Percentiles rank a stretch among this genome's conserved stretches.
These are phyloP conservation scores for Alauda arvensis DNA, from an alignment of 2,797 vertebrate species.

Conservation along the genomic window DNA sequence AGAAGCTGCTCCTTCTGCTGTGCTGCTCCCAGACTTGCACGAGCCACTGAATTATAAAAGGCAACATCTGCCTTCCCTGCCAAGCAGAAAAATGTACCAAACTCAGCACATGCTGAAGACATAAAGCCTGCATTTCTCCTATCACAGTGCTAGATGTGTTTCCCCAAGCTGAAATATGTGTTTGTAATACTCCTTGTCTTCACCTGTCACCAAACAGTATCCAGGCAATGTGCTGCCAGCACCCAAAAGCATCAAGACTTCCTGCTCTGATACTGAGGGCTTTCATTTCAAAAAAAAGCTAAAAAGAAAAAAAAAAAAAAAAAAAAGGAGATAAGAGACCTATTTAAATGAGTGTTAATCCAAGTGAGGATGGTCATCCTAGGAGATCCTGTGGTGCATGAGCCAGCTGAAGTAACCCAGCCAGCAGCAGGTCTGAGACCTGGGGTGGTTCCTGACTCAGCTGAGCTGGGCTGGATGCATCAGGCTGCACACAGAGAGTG, in stretches of 20 bases:
- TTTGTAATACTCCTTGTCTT: slow-evolving; percentile 22
- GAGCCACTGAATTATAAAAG: slow-evolving; percentile 3
- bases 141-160: neutral
- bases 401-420: neutral
- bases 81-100: neutral
- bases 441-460: neutral
- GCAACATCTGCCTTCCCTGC: slow-evolving; percentile 23
- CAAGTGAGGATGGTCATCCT: neutral
- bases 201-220: neutral
- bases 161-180: neutral
- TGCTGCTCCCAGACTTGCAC: neutral
- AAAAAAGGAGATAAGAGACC: neutral
- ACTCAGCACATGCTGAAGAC: neutral
- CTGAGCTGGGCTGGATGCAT: neutral
- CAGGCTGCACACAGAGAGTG: neutral
- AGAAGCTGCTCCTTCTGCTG: slow-evolving; percentile 21
- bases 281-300: neutral
- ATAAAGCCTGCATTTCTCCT: slow-evolving; percentile 13
- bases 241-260: neutral
- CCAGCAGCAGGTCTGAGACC: neutral
- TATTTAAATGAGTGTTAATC: neutral
- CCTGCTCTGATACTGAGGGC: neutral
- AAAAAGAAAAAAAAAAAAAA: neutral
- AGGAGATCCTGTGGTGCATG: neutral
- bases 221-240: neutral